Conservation (phyloP, 2,888 invertebrate species). For the Brachyptera risi region DNA sequence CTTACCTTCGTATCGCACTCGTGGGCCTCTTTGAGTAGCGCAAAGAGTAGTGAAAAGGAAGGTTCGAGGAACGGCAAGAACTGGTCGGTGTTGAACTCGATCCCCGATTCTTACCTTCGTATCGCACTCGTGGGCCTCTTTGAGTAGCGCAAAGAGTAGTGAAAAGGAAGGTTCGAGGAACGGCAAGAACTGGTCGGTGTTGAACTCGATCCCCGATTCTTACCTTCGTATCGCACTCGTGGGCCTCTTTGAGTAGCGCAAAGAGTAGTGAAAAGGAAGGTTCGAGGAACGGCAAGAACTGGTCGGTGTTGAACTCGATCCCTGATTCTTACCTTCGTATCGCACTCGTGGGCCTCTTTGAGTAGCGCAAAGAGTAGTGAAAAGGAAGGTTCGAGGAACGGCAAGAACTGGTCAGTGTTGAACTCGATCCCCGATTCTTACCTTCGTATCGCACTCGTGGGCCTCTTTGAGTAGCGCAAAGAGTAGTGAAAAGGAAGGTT, state of each 20-base stretch:
- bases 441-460: constrained; percentile 89
- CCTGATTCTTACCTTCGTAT: constrained; percentile 92
- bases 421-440: too few species aligned
- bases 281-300: constrained; percentile 80
- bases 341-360: constrained; percentile 85
- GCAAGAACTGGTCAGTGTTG: constrained; percentile 77
- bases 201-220: too few species aligned
- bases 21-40: constrained; percentile 76
- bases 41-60: constrained; percentile 74
- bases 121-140: constrained; percentile 86
- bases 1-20: constrained; percentile 94
- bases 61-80: constrained; percentile 80
- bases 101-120: too few species aligned
- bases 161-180: constrained; percentile 75
- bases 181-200: constrained; percentile 78
- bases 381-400: constrained; percentile 75
- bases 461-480: constrained; percentile 83
- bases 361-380: constrained; percentile 75
- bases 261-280: constrained; percentile 76
- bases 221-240: constrained; percentile 91
- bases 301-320: constrained; percentile 84
- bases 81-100: constrained; percentile 81
- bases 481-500: constrained; percentile 70
- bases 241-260: constrained; percentile 76
- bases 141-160: constrained; percentile 75